These are phyloP conservation scores for Oncorhynchus mykiss DNA, from an alignment of 2,113 vertebrate genomes.

Conservation along the genomic window DNA sequence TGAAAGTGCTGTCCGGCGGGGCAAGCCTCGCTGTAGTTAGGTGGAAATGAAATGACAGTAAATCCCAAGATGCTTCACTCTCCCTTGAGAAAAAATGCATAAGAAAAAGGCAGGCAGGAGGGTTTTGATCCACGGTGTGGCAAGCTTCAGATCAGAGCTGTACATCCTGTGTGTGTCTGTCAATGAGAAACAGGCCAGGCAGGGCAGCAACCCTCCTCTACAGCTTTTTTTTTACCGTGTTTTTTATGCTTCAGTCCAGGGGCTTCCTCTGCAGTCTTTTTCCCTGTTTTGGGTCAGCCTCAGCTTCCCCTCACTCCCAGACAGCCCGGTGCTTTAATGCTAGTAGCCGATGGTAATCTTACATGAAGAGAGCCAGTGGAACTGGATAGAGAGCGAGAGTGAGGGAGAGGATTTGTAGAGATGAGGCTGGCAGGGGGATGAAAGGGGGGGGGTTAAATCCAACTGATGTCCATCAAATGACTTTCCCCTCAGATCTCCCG, in stretches of 20 bases:
- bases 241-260: not conserved
- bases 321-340: conserved; percentile 39
- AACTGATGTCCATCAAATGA: conserved; percentile 54
- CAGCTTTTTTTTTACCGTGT: not conserved
- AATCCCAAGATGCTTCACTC: conserved; percentile 65
- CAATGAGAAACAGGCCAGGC: conserved; percentile 38
- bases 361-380: conserved; percentile 35
- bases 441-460: conserved; percentile 58
- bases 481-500: conserved; percentile 17
- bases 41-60: conserved; percentile 56
- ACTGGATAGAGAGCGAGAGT: conserved; percentile 24
- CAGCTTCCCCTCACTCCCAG: conserved; percentile 24
- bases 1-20: conserved; percentile 34
- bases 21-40: conserved; percentile 38
- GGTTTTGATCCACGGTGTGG: conserved; percentile 60
- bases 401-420: conserved; percentile 19
- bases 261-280: conserved; percentile 8
- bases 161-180: conserved; percentile 57
- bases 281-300: not conserved
- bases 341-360: conserved; percentile 59
- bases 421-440: conserved; percentile 1
- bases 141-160: conserved; percentile 59
- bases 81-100: conserved; percentile 27
- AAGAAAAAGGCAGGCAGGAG: conserved; percentile 33
- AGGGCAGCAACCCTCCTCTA: conserved; percentile 39